Evolutionary conservation across 1,140 invertebrate genomes (phyloP).

Genomic region (Drosophila teissieri): DNA sequence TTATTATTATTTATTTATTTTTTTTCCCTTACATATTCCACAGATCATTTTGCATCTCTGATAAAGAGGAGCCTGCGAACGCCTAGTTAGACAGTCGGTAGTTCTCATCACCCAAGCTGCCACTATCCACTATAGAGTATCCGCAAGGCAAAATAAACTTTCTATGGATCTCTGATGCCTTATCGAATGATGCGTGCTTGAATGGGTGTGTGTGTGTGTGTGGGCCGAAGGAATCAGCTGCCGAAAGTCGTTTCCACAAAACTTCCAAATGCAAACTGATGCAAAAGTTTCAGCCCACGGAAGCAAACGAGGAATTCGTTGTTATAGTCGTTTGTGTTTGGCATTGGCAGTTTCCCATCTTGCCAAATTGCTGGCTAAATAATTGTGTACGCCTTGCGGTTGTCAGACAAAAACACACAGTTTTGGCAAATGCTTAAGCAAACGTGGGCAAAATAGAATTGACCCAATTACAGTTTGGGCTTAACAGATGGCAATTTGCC

Average conservation of each 20-base stretch:
- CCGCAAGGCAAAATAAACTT: constrained; percentile 61
- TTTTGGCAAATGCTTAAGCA: constrained; percentile 67
- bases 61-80: no score
- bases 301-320: constrained; percentile 44
- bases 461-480: constrained; percentile 75
- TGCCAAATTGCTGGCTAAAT: constrained; percentile 71
- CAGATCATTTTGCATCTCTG: constrained; percentile 3
- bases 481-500: constrained; percentile 72
- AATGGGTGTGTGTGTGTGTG: not conserved
- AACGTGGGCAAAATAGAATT: constrained; percentile 56
- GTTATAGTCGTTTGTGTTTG: constrained; percentile 28
- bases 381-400: constrained; percentile 75
- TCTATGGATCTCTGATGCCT: constrained; percentile 65
- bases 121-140: constrained; percentile 11
- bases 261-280: constrained; percentile 61
- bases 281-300: constrained; percentile 45
- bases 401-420: constrained; percentile 35
- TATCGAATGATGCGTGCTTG: constrained; percentile 30
- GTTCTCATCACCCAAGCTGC: no score
- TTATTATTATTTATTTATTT: no score
- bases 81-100: no score
- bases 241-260: constrained; percentile 45
- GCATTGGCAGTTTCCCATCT: constrained; percentile 57
- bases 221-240: constrained; percentile 50
- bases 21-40: no score